phyloP scores from a whole-genome alignment of 2,888 invertebrate species.

The Muscina levida region DNA sequence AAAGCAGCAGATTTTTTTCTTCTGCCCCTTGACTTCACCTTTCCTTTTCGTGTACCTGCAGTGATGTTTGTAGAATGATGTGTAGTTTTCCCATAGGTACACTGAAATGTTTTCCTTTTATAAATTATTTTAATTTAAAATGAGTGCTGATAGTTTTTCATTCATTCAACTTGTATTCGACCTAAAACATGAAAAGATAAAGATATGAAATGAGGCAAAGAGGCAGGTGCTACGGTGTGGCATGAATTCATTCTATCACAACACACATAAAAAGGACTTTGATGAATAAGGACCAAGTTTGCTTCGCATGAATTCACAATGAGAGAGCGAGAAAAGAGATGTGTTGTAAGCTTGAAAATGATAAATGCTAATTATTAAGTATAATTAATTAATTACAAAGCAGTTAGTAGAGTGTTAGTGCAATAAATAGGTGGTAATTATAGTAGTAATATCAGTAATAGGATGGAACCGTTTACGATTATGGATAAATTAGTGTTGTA shows the following conservation, averaged over 20 bases:
- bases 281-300: neutral
- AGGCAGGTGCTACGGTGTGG: neutral
- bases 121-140: slow-evolving; percentile 64
- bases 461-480: no score
- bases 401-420: no score
- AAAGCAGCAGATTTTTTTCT: slow-evolving; percentile 49
- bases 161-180: slow-evolving; percentile 22
- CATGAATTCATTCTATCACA: neutral
- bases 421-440: no score
- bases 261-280: neutral
- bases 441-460: no score
- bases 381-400: no score
- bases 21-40: neutral
- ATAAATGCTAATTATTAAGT: no score
- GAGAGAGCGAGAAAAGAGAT: neutral
- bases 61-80: slow-evolving; percentile 3
- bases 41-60: slow-evolving; percentile 9
- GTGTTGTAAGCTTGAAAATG: neutral
- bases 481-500: no score
- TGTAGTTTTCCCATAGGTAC: slow-evolving; percentile 32
- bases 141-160: slow-evolving; percentile 59
- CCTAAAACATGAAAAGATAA: neutral
- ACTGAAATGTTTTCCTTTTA: slow-evolving; percentile 50
- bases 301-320: neutral
- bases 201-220: neutral